Conservation (phyloP, 2,888 invertebrate species). For the Dexiosoma caninum region DNA sequence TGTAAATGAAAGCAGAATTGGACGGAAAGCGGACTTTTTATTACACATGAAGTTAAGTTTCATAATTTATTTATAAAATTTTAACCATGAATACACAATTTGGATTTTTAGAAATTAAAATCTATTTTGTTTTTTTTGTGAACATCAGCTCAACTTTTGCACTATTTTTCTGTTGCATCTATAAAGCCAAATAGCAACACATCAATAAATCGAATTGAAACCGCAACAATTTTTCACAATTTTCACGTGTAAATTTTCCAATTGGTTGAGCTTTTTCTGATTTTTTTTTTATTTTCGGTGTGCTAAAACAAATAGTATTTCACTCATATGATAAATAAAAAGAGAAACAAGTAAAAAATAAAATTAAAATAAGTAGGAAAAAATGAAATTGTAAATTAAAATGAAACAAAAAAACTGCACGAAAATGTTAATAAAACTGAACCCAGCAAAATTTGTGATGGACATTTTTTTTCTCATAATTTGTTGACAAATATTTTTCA, state of each 20-base stretch:
- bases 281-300: neutral
- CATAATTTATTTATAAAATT: no score
- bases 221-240: constrained; percentile 76
- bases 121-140: neutral
- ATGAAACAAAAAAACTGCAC: constrained; percentile 6
- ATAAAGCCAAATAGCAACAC: constrained; percentile 34
- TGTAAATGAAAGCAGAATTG: no score
- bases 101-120: constrained; percentile 10
- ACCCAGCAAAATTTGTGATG: constrained; percentile 11
- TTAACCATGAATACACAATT: neutral
- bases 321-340: constrained; percentile 29
- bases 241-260: constrained; percentile 76
- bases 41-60: no score
- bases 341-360: constrained; percentile 23
- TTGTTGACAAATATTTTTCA: no score
- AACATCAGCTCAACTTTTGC: neutral
- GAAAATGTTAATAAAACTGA: constrained; percentile 27
- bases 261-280: constrained; percentile 69
- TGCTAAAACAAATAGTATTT: constrained; percentile 29
- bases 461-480: neutral
- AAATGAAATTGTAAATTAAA: constrained; percentile 21
- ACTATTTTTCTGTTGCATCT: neutral
- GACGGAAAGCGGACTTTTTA: no score
- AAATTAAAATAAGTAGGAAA: constrained; percentile 28
- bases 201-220: constrained; percentile 66